Conservation (phyloP, 2,113 vertebrate species). For the Serilophus lunatus region DNA sequence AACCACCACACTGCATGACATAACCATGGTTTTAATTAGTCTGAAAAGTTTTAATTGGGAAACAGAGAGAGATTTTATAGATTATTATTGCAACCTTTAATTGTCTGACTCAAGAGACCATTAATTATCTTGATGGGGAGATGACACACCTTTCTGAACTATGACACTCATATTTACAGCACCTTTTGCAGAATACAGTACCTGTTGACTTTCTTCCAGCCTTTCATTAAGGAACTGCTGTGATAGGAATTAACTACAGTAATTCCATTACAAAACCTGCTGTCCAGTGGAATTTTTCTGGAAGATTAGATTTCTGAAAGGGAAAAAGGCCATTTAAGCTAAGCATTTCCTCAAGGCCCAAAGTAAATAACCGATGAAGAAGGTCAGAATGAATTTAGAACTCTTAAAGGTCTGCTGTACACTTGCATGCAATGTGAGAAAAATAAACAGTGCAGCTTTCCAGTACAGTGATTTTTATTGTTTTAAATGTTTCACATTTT, state of each 20-base stretch:
- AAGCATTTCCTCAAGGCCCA: slow-evolving; percentile 33
- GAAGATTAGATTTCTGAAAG: slow-evolving; percentile 73
- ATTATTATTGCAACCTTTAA: slow-evolving; percentile 63
- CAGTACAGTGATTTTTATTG: slow-evolving; percentile 61
- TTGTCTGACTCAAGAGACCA: slow-evolving; percentile 44
- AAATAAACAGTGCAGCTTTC: slow-evolving; percentile 59
- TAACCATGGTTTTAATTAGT: slow-evolving; percentile 59
- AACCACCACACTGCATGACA: slow-evolving; percentile 47
- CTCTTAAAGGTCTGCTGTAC: slow-evolving; percentile 56
- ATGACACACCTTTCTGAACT: slow-evolving; percentile 58
- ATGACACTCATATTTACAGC: slow-evolving; percentile 30
- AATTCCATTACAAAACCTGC: slow-evolving; percentile 68
- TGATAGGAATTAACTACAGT: slow-evolving; percentile 66
- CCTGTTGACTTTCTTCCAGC: slow-evolving; percentile 67
- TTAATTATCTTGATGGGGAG: slow-evolving; percentile 58
- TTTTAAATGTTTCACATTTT: slow-evolving; percentile 62
- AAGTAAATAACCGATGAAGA: slow-evolving; percentile 56
- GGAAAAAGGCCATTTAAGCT: slow-evolving; percentile 55
- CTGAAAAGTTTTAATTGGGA: slow-evolving; percentile 61
- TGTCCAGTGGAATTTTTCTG: slow-evolving; percentile 68
- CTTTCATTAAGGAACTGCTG: slow-evolving; percentile 75
- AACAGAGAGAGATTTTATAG: slow-evolving; percentile 55
- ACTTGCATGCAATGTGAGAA: not conserved
- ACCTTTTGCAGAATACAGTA: slow-evolving; percentile 37
- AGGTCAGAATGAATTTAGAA: slow-evolving; percentile 62